Evolutionary conservation across 2,797 vertebrate species (phyloP).

Genomic region (Hydrophis major): DNA sequence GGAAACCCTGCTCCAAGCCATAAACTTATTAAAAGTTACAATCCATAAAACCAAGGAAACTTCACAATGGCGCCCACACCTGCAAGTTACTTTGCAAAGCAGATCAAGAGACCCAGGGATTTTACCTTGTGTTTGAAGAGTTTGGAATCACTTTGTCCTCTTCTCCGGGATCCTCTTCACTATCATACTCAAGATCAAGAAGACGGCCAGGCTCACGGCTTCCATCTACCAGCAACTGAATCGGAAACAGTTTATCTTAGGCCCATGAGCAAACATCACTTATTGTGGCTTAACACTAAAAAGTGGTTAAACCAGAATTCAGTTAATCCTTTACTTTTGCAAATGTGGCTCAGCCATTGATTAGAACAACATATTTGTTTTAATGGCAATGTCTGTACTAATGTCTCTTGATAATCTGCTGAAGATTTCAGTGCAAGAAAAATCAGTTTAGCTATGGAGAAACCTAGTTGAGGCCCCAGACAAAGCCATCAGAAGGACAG

Average conservation of each 20-base stretch:
- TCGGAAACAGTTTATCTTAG: fast-evolving
- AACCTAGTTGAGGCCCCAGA: not conserved
- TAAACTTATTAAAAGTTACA: not conserved
- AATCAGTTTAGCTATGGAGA: not conserved
- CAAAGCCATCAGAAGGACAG: not conserved
- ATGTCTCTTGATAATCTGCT: fast-evolving
- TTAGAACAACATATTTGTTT: not conserved
- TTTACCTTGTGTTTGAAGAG: conserved; percentile 68
- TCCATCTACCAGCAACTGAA: conserved; percentile 68
- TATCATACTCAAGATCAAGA: conserved; percentile 88
- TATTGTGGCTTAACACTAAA: not conserved
- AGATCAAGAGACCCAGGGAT: not conserved
- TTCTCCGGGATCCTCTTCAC: conserved; percentile 76
- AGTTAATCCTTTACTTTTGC: not conserved
- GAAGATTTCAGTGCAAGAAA: not conserved
- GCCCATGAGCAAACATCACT: not conserved
- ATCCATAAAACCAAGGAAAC: not conserved
- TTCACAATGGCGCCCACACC: not conserved
- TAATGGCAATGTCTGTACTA: not conserved
- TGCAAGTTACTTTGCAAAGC: not conserved
- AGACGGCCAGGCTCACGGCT: conserved; percentile 79
- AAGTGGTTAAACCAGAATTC: not conserved
- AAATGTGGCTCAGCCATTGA: not conserved
- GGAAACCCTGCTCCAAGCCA: not conserved
- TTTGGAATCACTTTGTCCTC: conserved; percentile 68